Base-by-base conservation (phyloP, 2,888 invertebrate genomes). In the Cephonodes hylas region DNA sequence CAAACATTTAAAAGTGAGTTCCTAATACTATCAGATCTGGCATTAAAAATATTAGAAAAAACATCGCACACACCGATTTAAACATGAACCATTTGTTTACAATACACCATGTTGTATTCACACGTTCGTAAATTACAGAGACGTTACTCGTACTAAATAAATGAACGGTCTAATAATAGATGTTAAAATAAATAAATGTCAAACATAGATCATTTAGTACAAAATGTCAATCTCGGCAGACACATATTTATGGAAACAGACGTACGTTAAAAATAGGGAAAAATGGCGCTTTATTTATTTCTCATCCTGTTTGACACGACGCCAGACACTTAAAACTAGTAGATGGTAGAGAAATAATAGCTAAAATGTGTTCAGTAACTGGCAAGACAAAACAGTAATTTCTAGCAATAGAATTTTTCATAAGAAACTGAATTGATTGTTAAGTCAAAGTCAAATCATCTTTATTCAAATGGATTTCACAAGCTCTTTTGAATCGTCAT, bases 181-280 rank as follows among this genome's bases (percentile, higher is more conserved):
- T 4, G 27, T 31, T 27, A 31, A 25, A 53, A 53, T 53, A 53
- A 31, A 53, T 53, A 53, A 53, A 18, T 53, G 53, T 31, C 53
- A 53, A 15, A 53, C 53, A 53, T 31, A 53, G 53, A 53, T 53
- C 53, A 53, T 53, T 18, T 31, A 53, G 31, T 31, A 31, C 31
- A 3, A 27, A 18, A 53, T 53, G 53, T 18, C 53, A 53, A 38
- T 13, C 38, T 15, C 2, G 25, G 25, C 27, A 31, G 31, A 53
- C 53, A 53, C 53, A 27, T 53, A 31, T 53, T 53, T 53, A 53
- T 53, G 53, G 53, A 53, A 53, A 53, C 53, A 27, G 53, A 53
- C 53, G 25, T 20, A 18, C 4, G 31, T 1, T 53, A 53, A 31
- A 53, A 53, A 53, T 53, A 53, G 53, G 10, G 18, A 53, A 53